Conservation (phyloP, 2,888 invertebrate species). For the Tetanocera ferruginea region DNA sequence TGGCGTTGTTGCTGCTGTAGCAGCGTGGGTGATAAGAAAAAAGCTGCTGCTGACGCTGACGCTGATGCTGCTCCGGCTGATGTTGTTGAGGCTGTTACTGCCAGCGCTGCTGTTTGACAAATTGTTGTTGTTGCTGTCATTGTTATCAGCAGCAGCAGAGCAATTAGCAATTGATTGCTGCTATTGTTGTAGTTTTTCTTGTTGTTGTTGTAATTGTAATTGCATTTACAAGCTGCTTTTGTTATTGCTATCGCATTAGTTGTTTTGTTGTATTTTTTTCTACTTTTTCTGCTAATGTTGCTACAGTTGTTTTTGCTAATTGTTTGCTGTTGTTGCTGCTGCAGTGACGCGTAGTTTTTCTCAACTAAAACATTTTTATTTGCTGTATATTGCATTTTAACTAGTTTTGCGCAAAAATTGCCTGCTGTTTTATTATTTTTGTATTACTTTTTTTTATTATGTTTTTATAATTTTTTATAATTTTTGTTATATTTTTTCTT, state of each 20-base stretch:
- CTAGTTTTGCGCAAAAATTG: constrained; percentile 12
- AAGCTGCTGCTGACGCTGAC: constrained; percentile 30
- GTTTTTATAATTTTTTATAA: constrained; percentile 12
- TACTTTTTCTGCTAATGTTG: constrained; percentile 45
- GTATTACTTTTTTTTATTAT: background rate
- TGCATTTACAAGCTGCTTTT: constrained; percentile 5
- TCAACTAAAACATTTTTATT: constrained; percentile 13
- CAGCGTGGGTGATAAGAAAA: constrained; percentile 34
- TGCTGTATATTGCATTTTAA: constrained; percentile 26
- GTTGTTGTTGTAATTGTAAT: constrained; percentile 6
- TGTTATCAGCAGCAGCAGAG: constrained; percentile 24
- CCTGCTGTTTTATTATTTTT: background rate
- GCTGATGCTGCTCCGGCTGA: constrained; percentile 44
- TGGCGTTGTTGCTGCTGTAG: constrained; percentile 55
- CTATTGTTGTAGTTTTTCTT: constrained; percentile 20
- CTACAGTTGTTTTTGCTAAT: constrained; percentile 46
- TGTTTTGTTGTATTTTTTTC: background rate
- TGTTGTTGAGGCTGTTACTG: constrained; percentile 43
- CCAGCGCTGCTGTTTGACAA: constrained; percentile 45
- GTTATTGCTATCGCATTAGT: background rate
- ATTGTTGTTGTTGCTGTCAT: constrained; percentile 37
- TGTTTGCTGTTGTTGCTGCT: constrained; percentile 28
- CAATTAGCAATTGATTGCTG: constrained; percentile 34
- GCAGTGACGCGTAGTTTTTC: constrained; percentile 18
- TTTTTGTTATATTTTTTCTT: background rate